Percentiles rank a stretch among this genome's conserved stretches.
Evolutionary conservation across 2,797 vertebrate genomes (phyloP).

Genomic region (Catostomus latipinnis): DNA sequence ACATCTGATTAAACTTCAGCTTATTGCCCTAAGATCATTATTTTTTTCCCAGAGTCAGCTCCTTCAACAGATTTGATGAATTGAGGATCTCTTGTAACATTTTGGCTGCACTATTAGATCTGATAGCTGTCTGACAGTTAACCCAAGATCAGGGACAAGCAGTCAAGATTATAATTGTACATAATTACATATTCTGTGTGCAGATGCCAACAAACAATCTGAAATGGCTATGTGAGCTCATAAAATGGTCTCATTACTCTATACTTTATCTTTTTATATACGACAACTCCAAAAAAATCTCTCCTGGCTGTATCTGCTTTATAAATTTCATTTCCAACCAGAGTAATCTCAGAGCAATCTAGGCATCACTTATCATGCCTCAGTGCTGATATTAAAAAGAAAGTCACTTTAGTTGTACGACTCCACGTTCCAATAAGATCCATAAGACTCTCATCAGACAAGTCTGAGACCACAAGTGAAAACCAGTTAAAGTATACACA

Average conservation of each 20-base stretch:
- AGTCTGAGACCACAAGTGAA: no score
- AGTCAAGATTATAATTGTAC: background rate
- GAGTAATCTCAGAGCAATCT: background rate
- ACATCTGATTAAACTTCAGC: background rate
- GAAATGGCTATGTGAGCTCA: background rate
- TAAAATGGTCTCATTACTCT: background rate
- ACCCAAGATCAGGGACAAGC: slow-evolving; percentile 4
- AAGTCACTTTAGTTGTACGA: background rate
- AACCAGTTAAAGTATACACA: no score
- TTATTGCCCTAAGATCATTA: background rate
- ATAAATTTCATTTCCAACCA: background rate
- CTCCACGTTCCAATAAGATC: background rate
- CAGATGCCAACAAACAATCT: background rate
- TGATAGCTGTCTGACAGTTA: background rate
- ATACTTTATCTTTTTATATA: background rate
- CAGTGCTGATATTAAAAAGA: background rate
- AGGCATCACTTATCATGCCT: background rate
- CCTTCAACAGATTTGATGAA: background rate
- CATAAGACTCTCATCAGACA: background rate
- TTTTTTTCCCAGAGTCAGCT: background rate
- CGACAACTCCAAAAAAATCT: background rate
- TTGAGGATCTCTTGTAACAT: background rate
- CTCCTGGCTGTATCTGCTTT: background rate
- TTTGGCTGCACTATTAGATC: background rate
- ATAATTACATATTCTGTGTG: background rate